These are phyloP conservation scores for Goniozus legneri DNA, from an alignment of 1,140 invertebrate genomes.

Conservation along the genomic window DNA sequence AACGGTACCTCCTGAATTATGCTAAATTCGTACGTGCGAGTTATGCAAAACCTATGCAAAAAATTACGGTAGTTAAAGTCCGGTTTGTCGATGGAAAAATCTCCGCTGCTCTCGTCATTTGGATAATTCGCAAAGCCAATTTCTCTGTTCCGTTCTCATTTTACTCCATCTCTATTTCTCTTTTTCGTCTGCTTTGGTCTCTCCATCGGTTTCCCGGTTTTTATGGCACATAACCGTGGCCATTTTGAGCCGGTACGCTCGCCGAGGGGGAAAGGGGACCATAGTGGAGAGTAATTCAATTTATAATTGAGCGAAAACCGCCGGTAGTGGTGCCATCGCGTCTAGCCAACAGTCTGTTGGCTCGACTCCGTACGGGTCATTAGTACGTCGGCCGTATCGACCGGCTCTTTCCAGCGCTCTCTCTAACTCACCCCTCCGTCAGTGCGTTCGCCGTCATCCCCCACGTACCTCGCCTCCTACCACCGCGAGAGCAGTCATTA, in stretches of 20 bases:
- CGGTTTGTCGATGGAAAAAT: too few species aligned
- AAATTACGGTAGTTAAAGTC: too few species aligned
- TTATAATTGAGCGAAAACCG: conserved; percentile 40
- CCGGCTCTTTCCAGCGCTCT: conserved; percentile 27
- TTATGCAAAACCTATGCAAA: too few species aligned
- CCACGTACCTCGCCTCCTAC: conserved; percentile 9
- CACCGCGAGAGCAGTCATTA: conserved; percentile 26
- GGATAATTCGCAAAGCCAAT: too few species aligned
- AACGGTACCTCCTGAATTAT: too few species aligned
- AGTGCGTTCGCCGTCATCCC: too few species aligned
- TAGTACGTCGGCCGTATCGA: conserved; percentile 44
- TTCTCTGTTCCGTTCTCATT: too few species aligned
- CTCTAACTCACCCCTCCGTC: conserved; percentile 1
- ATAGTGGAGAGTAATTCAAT: conserved; percentile 29
- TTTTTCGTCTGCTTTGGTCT: too few species aligned
- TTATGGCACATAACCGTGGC: conserved; percentile 31
- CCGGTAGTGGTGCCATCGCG: conserved; percentile 35
- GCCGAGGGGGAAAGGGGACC: too few species aligned
- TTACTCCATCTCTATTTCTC: too few species aligned
- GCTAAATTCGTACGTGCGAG: too few species aligned
- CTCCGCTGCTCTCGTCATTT: too few species aligned
- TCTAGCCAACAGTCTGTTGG: conserved; percentile 41
- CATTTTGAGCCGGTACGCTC: conserved; percentile 31
- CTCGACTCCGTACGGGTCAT: conserved; percentile 45
- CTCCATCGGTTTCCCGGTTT: conserved; percentile 26